These are phyloP conservation scores for Eugnorisma glareosa DNA, from an alignment of 2,888 invertebrate species.

Conservation along the genomic window DNA sequence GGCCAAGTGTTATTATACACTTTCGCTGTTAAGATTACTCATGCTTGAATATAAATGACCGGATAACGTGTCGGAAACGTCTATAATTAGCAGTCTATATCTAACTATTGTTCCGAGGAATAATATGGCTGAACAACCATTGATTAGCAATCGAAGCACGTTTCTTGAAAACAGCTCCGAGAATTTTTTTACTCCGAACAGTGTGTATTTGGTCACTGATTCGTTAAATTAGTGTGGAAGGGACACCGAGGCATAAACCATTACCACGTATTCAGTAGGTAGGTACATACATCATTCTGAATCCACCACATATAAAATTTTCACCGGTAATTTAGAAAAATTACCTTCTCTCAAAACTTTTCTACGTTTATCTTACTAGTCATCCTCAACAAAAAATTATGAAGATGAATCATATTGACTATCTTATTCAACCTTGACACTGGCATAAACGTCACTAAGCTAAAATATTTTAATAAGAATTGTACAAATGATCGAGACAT, in stretches of 20 bases:
- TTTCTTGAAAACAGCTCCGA: conserved; percentile 10
- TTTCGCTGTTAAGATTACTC: conserved; percentile 59
- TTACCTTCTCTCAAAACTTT: neutral
- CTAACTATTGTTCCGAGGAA: conserved; percentile 43
- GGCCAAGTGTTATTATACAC: conserved; percentile 30
- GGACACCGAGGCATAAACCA: no score
- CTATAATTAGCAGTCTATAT: conserved; percentile 46
- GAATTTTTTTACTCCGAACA: neutral
- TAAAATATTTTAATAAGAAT: conserved; percentile 8
- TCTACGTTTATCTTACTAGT: neutral
- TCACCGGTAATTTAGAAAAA: no score
- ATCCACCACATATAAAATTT: no score
- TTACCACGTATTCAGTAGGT: no score
- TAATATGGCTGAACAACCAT: conserved; percentile 20
- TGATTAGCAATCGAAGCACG: conserved; percentile 38
- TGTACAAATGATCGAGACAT: conserved; percentile 3
- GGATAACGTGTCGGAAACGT: conserved; percentile 57
- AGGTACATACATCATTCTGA: no score
- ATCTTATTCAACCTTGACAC: conserved; percentile 19
- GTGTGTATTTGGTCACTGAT: neutral
- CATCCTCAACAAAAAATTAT: neutral
- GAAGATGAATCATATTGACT: neutral
- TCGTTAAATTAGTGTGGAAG: no score
- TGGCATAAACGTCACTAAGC: neutral
- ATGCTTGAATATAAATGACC: conserved; percentile 60